Base-by-base conservation (phyloP, 2,888 invertebrate genomes). In the Thyatira batis region DNA sequence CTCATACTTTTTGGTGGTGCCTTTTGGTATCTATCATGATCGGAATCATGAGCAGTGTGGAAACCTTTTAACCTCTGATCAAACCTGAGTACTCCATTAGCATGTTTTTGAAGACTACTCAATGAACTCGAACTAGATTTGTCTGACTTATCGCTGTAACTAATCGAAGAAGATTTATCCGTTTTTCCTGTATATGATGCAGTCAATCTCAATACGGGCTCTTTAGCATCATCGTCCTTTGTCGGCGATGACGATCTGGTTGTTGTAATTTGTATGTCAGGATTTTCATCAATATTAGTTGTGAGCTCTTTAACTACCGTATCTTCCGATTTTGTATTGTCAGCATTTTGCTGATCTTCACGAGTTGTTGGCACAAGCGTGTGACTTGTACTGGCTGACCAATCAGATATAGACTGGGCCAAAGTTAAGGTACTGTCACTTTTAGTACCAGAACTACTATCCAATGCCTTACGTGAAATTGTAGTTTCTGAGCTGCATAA, bases 341-440 rank as follows among this genome's bases (percentile, higher is more conserved):
- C 84, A 69, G 86, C 53, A 68, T 92, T 82, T 21, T 75, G 72
- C 75, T 86, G 78, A 76, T 90, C 87, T 79, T 92, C 87, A 56
- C 92, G 92, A 11, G 92, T 87, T 30, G 95, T 94, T 10, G 94
- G 94, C 45, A 96, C 93, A 8, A 96, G 91, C 0, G 95, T 96
- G 54, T 95, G 95, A 69, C 96, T 96, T 20, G 95, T 95, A 61
- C 96, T 96, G 0, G 95, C 95, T 0, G 96, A 96, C 96, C 96
- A 96, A 65, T 96, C 96, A 0, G 96, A 96, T 68, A 96, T 95
- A 0, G 96, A 96, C 60, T 96, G 96, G 0, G 96, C 96, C 33
- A 95, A 78, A 1, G 94, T 94, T 49, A 95, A 80, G 0, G 96
- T 96, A 72, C 96, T 96, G 70, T 96, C 96, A 64, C 96, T 96